A percentile compares a stretch with the other conserved stretches of the same genome.
Evolutionary conservation across 1,140 invertebrate genomes (phyloP).

Genomic region (Lepidurus apus): DNA sequence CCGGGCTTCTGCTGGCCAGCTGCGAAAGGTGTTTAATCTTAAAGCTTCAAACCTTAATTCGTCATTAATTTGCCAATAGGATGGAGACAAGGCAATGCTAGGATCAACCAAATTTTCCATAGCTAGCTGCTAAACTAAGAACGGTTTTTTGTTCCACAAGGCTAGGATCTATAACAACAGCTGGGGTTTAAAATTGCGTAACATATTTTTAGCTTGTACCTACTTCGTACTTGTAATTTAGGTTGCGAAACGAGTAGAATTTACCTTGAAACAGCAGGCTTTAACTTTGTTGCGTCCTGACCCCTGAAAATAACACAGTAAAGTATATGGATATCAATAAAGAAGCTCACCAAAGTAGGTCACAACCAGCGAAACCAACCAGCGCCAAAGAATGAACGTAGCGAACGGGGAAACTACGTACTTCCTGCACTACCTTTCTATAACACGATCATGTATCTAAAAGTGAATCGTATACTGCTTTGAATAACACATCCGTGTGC

Average conservation of each 20-base stretch:
- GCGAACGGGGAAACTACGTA: not conserved
- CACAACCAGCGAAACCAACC: not conserved
- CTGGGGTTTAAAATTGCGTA: not conserved
- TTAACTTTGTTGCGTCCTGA: not conserved
- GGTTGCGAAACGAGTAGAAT: too few relatives aligned
- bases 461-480: too few relatives aligned
- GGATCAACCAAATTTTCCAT: slow-evolving; percentile 14
- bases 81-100: not conserved
- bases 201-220: not conserved
- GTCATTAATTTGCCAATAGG: not conserved
- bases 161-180: not conserved
- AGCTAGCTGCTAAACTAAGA: not conserved
- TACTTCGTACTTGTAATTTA: not conserved
- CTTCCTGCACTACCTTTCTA: too few relatives aligned
- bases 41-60: slow-evolving; percentile 51
- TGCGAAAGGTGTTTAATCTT: slow-evolving; percentile 59
- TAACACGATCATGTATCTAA: too few relatives aligned
- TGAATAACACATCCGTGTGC: too few relatives aligned
- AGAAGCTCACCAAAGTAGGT: not conserved
- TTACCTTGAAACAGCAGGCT: too few relatives aligned
- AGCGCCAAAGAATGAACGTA: not conserved
- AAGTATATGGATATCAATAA: not conserved
- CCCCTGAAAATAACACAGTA: not conserved
- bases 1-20: slow-evolving; percentile 63
- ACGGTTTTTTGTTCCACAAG: not conserved